A percentile compares a stretch with the other conserved stretches of the same genome.
phyloP scores from a whole-genome alignment of 2,113 vertebrate species.

The Eurystomus gularis region DNA sequence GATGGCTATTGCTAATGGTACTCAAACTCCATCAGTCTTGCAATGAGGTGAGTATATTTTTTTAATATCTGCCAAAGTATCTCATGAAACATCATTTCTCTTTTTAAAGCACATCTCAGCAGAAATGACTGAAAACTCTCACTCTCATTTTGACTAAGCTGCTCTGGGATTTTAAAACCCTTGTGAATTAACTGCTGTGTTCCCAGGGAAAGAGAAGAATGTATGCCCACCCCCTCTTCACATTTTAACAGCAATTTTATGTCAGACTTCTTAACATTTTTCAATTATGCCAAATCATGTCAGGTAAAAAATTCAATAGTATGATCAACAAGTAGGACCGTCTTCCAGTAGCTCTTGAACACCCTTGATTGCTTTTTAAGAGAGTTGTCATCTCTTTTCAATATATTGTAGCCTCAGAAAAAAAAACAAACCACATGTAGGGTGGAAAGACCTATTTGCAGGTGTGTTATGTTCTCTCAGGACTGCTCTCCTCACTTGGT shows the following conservation, averaged over 20 bases:
- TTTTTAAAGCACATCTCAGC: background rate
- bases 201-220: background rate
- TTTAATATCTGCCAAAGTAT: background rate
- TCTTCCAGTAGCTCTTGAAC: background rate
- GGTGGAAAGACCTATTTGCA: background rate
- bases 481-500: background rate
- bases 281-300: background rate
- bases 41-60: background rate
- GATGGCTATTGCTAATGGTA: background rate
- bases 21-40: constrained; percentile 5
- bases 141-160: background rate
- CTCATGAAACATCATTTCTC: background rate
- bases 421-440: background rate
- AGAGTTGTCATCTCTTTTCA: background rate
- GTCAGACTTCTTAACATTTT: background rate
- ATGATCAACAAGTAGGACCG: background rate
- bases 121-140: background rate
- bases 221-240: background rate
- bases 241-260: background rate
- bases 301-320: background rate
- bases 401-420: background rate
- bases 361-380: background rate
- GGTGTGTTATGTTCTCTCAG: background rate
- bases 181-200: background rate
- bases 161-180: background rate